Base-by-base conservation (phyloP, 2,113 vertebrate genomes). In the Tonatia bakeri region DNA sequence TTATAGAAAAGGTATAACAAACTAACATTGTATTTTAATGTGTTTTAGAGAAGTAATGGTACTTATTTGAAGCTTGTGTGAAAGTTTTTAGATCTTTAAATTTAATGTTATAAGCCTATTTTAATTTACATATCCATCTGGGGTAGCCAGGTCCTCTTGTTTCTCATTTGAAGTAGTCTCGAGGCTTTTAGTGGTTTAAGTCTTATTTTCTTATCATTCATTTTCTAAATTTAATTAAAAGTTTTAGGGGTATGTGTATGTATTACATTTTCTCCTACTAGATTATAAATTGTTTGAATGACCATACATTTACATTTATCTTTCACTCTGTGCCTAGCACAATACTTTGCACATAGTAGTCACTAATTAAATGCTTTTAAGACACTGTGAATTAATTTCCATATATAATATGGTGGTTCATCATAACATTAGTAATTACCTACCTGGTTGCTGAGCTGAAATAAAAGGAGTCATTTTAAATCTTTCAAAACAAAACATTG, bases 151-250 rank as follows among this genome's bases (percentile, higher is more conserved):
- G 45, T 31, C 26, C 26, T 92, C 82, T 76, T 79, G 36, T 47
- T 31, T 89, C 38, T 89, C 54, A 91, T 69, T 95, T 82, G 22
- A 97, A 94, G 47, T 95, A 73, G 61, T 92, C 65, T 96, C 67
- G 90, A 90, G 80, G 22, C 73, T 83, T 90, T 90, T 88, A 92
- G 28, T 72, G 19, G 72, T 69, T 81, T 92, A 80, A 88, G 54
- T 87, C 33, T 95, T 93, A 87, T 28, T 94, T 19, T 88, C 76
- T 86, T 84, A 10, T 69, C 52, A 85, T 33, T 95, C 82, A 89
- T 12, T 92, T 96, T 96, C 43, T 54, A 72, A 91, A 91, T 85
- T 90, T 79, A 97, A 83, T 93, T 69, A 84, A 64, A 96, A 45
- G 52, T 79, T 86, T 47, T 87, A 67, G 77, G 11, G 43, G n/a